Base-by-base conservation (phyloP, 2,888 invertebrate species). In the Andrena bicolor region DNA sequence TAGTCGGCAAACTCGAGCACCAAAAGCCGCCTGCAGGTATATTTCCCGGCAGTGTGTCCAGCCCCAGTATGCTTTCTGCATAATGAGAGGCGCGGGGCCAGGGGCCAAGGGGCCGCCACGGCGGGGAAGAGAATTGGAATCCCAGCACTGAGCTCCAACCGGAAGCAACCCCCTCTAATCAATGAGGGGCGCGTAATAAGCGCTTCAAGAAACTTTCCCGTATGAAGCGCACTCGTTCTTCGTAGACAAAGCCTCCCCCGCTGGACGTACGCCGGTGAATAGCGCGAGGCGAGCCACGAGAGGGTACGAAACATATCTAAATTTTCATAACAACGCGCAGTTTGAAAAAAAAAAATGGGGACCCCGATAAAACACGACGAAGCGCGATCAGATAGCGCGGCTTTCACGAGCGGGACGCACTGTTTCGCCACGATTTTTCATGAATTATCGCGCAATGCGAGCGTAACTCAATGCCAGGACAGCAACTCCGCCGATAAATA, bases 1-100 rank as follows among this genome's bases (percentile, higher is more conserved):
- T 76, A 82, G 70, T 84, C 74, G 75, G 70, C 80, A 74, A 86
- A 84, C 86, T 86, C 78, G 65, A 73, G 73, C 77, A 75, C 78
- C 81, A 41, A 85, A 84, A 84, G 77, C 84, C 60, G 78, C 80
- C 83, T 65, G 60, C 79, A 73, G 76, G 70, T 84, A 79, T 82
- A 83, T 84, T 83, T 77, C 74, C 74, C 68, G 49, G 72, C 76
- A n/a, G 53, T 75, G 78, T 78, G 83, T 83, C 83, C 83, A 83
- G 83, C 72, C 68, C 64, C 26, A 68, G 78, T 83, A 69, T 78
- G 83, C 83, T 83, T 72, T 83, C 83, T 69, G 83, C 83, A 78
- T 83, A 82, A 82, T 82, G 82, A 82, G 75, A 76, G 71, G 30
- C 53, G 53, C 26, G 70, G 41, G 41, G 56, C 20, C 41, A 26